Base-by-base conservation (phyloP, 2,113 vertebrate genomes). In the Lampris megalopsis region DNA sequence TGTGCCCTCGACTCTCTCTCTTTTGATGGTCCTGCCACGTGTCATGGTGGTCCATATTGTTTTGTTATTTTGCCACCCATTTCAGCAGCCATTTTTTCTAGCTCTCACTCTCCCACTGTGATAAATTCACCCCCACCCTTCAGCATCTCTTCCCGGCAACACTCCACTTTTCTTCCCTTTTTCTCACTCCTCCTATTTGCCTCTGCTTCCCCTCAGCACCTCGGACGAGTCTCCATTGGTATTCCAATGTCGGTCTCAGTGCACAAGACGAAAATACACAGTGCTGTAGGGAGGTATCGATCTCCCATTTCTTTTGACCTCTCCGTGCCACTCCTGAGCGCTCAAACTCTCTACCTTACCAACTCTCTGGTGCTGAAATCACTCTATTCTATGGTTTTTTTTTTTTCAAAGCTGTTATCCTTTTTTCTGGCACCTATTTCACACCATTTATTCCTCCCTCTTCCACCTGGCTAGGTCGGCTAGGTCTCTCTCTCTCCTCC, bases 271-370 rank as follows among this genome's bases (percentile, higher is more conserved):
- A 63, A 87, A 86, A 87, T 80, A 87, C 61, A 74, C 4, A 11
- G 66, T 37, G 68, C 82, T 73, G 81, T 68, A 86, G 71, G 81
- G 80, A 58, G 52, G 67, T 82, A 89, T 82, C 78, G 87, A 88
- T 86, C 83, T 83, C 61, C 61, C 73, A 53, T 74, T 84, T 79
- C 63, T 61, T 45, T 80, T 47, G 50, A 49, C 61, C 42, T 83
- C 71, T 24, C 9, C 37, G 8, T 67, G 37, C 72, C 54, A 63
- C 66, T 78, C 60, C 35, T 37, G 48, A 42, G 9, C 70, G 67
- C 53, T 75, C 73, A 5, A 24, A 64, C 70, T 86, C 57, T 9
- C 61, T 41, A 9, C 57, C 75, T 73, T 36, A 68, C 49, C 69
- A 45, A 8, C 42, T 70, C 57, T 64, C 71, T 63, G 75, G 66